These are phyloP conservation scores for Lepidothrix coronata DNA, from an alignment of 2,113 vertebrate species.

Conservation along the genomic window DNA sequence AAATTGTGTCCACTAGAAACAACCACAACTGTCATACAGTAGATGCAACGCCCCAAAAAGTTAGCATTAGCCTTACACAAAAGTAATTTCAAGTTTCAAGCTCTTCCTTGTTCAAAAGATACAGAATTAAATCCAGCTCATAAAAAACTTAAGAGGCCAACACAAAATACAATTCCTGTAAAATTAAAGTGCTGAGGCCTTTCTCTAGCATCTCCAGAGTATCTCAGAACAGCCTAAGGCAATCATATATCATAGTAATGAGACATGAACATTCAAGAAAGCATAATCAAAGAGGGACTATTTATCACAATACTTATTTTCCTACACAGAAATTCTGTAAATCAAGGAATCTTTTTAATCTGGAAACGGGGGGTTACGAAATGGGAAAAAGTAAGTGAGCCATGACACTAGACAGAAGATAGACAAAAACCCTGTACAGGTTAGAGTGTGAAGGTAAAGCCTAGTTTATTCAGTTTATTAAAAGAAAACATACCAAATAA, in stretches of 20 bases:
- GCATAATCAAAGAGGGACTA: not conserved
- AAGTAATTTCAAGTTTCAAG: not conserved
- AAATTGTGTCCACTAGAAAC: not conserved
- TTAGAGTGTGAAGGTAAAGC: not conserved
- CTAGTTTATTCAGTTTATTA: not conserved
- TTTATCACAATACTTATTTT: not conserved
- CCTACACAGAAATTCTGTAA: not conserved
- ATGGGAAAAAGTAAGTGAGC: not conserved
- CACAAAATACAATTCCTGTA: not conserved
- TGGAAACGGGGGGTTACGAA: not conserved
- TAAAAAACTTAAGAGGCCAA: not conserved
- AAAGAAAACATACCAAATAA: not conserved
- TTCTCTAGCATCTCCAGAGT: not conserved
- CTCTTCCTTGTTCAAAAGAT: not conserved
- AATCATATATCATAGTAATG: not conserved
- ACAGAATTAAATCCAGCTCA: not conserved
- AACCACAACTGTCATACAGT: not conserved
- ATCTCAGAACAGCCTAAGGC: not conserved
- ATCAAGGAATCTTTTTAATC: not conserved
- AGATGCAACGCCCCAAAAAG: not conserved
- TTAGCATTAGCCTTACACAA: not conserved
- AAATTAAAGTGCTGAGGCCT: not conserved
- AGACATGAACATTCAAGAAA: not conserved
- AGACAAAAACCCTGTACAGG: not conserved
- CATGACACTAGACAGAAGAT: not conserved